Evolutionary conservation across 2,797 vertebrate genomes (phyloP).

Genomic region (Aythya fuligula): DNA sequence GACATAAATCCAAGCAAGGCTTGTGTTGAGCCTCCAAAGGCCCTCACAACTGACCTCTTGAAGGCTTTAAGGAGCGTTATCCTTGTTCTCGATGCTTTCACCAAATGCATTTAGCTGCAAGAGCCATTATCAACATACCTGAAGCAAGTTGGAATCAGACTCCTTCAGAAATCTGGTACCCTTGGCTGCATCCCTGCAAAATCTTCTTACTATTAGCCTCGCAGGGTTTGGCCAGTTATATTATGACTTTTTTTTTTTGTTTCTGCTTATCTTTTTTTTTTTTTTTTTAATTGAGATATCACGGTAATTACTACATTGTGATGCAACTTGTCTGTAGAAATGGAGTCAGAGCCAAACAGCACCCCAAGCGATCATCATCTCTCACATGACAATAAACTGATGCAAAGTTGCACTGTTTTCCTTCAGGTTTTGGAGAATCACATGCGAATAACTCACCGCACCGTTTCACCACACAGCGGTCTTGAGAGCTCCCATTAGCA

Average conservation of each 20-base stretch:
- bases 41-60: not conserved
- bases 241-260: too few species aligned
- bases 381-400: too few species aligned
- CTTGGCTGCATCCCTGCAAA: not conserved
- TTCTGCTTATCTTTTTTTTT: not conserved
- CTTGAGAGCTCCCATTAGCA: not conserved
- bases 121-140: too few species aligned
- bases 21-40: not conserved
- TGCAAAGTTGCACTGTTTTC: not conserved
- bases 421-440: not conserved
- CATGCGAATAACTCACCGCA: not conserved
- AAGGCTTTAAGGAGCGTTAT: not conserved
- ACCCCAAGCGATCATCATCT: not conserved
- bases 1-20: accelerated
- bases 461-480: not conserved
- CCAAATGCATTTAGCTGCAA: not conserved
- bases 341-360: not conserved
- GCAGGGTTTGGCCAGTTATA: not conserved
- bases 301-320: not conserved
- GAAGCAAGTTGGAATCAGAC: not conserved
- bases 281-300: not conserved
- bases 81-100: not conserved
- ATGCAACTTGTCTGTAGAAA: not conserved
- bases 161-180: not conserved
- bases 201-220: not conserved